A percentile compares a stretch with the other conserved stretches of the same genome.
Conservation (phyloP, 2,797 vertebrate genomes). For the Coilia nasus region DNA sequence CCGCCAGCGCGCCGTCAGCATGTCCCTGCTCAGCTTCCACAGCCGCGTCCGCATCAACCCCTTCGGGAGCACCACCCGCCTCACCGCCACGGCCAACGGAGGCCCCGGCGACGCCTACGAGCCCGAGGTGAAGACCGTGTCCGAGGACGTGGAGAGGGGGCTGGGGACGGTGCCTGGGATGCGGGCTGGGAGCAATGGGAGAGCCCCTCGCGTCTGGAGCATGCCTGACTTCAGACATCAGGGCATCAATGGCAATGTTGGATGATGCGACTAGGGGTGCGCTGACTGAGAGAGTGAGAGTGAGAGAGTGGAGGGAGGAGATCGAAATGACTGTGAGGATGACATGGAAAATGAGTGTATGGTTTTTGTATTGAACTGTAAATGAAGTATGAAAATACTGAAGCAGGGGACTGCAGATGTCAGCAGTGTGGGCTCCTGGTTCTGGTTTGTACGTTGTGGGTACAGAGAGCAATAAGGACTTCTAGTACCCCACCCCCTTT, state of each 20-base stretch:
- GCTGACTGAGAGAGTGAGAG: background rate
- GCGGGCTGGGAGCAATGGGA: conserved; percentile 50
- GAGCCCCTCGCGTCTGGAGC: conserved; percentile 86
- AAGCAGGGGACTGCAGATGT: background rate
- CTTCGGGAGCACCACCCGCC: conserved; percentile 86
- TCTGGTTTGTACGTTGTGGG: background rate
- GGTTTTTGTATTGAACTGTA: no score
- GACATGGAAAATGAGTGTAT: background rate
- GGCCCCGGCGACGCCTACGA: conserved; percentile 15
- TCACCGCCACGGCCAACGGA: conserved; percentile 71
- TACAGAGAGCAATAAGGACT: conserved; percentile 16
- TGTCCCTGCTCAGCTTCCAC: conserved; percentile 84
- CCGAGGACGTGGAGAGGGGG: conserved; percentile 88
- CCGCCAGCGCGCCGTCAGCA: conserved; percentile 82
- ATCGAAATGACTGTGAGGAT: background rate
- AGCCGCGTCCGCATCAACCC: conserved; percentile 90
- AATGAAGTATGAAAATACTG: no score
- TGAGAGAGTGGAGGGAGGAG: background rate
- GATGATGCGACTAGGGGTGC: conserved; percentile 46
- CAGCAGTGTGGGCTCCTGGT: background rate
- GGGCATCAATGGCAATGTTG: conserved; percentile 59
- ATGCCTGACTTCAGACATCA: conserved; percentile 89
- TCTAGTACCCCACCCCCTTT: background rate
- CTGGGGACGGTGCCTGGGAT: conserved; percentile 35
- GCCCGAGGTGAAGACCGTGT: conserved; percentile 85